These are phyloP conservation scores for Apogon talboti DNA, from an alignment of 2,797 vertebrate genomes.

Conservation along the genomic window DNA sequence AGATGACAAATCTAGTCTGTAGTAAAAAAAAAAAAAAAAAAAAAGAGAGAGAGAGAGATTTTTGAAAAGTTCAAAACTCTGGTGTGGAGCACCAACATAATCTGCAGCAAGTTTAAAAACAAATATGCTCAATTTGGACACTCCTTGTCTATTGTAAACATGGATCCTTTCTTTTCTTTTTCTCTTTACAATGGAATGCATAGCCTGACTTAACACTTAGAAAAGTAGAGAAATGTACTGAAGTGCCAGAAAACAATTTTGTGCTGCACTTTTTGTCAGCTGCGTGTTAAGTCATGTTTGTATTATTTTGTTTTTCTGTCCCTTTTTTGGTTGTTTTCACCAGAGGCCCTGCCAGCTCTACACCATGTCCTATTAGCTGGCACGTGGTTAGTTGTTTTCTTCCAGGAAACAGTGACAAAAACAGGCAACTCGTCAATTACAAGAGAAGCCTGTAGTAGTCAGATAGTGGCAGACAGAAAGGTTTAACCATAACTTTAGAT, in stretches of 20 bases:
- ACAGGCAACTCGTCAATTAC: constrained; percentile 59
- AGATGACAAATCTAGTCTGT: no score
- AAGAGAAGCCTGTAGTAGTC: constrained; percentile 9
- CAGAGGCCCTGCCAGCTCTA: constrained; percentile 7
- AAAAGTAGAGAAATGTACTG: no score
- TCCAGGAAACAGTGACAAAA: constrained; percentile 60
- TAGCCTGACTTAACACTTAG: no score
- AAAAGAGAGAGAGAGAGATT: no score
- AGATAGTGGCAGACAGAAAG: not conserved
- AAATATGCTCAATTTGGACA: no score
- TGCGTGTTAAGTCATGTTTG: not conserved
- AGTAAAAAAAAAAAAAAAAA: no score
- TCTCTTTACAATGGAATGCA: no score
- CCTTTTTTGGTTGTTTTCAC: not conserved
- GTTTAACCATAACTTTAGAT: not conserved
- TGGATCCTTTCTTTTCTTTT: no score
- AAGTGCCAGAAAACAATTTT: not conserved
- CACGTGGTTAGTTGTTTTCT: constrained; percentile 7
- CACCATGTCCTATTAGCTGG: constrained; percentile 17
- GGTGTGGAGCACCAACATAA: no score
- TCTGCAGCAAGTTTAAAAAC: no score
- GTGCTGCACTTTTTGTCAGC: not conserved
- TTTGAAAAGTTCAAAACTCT: no score
- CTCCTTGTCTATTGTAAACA: not conserved
- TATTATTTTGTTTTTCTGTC: not conserved